Conservation (phyloP, 2,113 vertebrate genomes). For the Atractosteus spatula region DNA sequence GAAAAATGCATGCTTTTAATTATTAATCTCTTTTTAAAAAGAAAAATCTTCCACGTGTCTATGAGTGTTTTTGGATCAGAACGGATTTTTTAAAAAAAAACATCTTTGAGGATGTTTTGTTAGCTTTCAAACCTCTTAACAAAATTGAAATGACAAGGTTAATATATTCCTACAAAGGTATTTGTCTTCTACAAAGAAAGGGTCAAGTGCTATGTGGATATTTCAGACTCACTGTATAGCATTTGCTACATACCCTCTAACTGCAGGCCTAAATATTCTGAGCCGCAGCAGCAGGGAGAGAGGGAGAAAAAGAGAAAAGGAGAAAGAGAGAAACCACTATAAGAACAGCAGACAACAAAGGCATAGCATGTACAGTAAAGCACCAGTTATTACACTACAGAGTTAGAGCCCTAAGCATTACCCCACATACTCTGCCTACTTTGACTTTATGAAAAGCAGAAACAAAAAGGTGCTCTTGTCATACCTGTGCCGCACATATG, state of each 20-base stretch:
- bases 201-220: constrained; percentile 31
- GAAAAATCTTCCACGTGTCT: too few species aligned
- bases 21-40: too few species aligned
- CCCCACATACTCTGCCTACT: background rate
- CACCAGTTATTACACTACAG: constrained; percentile 1
- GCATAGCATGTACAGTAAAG: constrained; percentile 18
- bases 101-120: too few species aligned
- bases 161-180: too few species aligned
- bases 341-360: constrained; percentile 29
- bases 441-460: too few species aligned
- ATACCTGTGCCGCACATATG: too few species aligned
- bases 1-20: too few species aligned
- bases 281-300: constrained; percentile 41
- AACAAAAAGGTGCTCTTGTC: too few species aligned
- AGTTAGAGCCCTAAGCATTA: background rate
- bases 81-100: too few species aligned
- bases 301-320: constrained; percentile 15
- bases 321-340: constrained; percentile 28
- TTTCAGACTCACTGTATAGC: constrained; percentile 30
- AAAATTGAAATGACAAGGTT: too few species aligned
- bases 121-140: too few species aligned
- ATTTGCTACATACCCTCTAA: constrained; percentile 48
- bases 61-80: too few species aligned
- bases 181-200: background rate
- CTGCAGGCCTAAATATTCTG: constrained; percentile 57